Conservation (phyloP, 2,888 invertebrate genomes). For the Ochropacha duplaris region DNA sequence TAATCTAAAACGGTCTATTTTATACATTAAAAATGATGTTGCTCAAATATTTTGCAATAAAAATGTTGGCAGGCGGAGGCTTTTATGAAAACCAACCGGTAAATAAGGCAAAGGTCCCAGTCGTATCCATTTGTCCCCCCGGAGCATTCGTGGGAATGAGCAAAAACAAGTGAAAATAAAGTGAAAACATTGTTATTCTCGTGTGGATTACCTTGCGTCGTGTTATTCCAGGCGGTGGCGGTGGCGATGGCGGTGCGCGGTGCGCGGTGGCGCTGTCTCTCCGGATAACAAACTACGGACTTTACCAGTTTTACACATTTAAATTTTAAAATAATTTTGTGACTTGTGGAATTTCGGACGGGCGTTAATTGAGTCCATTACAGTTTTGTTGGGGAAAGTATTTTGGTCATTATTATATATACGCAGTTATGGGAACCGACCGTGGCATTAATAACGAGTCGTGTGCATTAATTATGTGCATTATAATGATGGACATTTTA, state of each 20-base stretch:
- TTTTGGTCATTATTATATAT: constrained; percentile 42
- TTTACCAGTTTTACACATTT: constrained; percentile 46
- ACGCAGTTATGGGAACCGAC: constrained; percentile 13
- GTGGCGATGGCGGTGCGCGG: no score
- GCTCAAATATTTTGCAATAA: constrained; percentile 24
- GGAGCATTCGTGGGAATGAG: constrained; percentile 65
- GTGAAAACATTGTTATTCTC: constrained; percentile 75
- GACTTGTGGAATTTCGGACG: constrained; percentile 36
- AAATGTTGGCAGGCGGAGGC: constrained; percentile 36
- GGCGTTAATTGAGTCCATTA: constrained; percentile 55
- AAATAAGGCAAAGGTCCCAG: constrained; percentile 63
- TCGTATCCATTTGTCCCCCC: constrained; percentile 60
- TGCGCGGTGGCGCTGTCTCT: constrained; percentile 45
- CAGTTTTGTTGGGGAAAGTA: constrained; percentile 44
- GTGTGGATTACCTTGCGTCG: constrained; percentile 67
- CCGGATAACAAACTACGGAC: constrained; percentile 55
- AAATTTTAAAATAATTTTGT: constrained; percentile 54
- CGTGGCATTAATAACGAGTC: constrained; percentile 24
- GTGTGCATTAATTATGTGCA: constrained; percentile 33
- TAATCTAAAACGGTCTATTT: neutral
- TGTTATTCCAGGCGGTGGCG: constrained; percentile 52
- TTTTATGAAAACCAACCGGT: constrained; percentile 53
- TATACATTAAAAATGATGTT: neutral
- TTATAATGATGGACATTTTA: constrained; percentile 28
- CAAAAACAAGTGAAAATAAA: constrained; percentile 75